Percentiles rank a stretch among this genome's conserved stretches.
Evolutionary conservation across 1,140 invertebrate species (phyloP).

Genomic region (Plectus sambesii): DNA sequence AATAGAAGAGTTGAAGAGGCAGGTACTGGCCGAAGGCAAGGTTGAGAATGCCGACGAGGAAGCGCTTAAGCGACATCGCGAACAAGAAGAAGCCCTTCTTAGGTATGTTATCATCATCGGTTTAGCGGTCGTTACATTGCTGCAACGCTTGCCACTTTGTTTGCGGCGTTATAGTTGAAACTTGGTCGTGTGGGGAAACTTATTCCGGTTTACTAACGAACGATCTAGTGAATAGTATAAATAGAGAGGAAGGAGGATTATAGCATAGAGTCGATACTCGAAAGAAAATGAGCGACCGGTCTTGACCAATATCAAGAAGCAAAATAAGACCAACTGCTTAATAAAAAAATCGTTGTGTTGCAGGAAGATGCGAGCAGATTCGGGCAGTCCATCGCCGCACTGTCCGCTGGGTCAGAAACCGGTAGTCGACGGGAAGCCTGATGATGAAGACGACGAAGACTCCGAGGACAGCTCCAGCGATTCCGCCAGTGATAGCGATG

Average conservation of each 20-base stretch:
- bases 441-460: slow-evolving; percentile 1
- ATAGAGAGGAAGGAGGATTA: too few species aligned
- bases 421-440: background rate
- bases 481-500: background rate
- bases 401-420: slow-evolving; percentile 18
- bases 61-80: background rate
- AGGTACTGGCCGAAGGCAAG: slow-evolving; percentile 66
- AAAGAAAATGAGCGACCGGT: too few species aligned
- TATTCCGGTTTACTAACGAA: too few species aligned
- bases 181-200: too few species aligned
- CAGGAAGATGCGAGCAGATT: slow-evolving; percentile 19
- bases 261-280: too few species aligned
- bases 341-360: slow-evolving; percentile 22
- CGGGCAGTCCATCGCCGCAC: slow-evolving; percentile 27
- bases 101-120: too few species aligned
- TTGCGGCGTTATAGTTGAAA: too few species aligned
- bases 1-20: slow-evolving; percentile 70
- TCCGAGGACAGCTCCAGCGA: background rate
- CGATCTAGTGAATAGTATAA: too few species aligned
- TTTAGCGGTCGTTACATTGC: too few species aligned
- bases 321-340: slow-evolving; percentile 6
- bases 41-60: slow-evolving; percentile 68
- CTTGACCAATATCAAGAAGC: too few species aligned
- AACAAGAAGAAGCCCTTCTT: slow-evolving; percentile 1
- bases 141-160: too few species aligned